These are phyloP conservation scores for Cirrhinus molitorella DNA, from an alignment of 2,797 vertebrate species.

Conservation along the genomic window DNA sequence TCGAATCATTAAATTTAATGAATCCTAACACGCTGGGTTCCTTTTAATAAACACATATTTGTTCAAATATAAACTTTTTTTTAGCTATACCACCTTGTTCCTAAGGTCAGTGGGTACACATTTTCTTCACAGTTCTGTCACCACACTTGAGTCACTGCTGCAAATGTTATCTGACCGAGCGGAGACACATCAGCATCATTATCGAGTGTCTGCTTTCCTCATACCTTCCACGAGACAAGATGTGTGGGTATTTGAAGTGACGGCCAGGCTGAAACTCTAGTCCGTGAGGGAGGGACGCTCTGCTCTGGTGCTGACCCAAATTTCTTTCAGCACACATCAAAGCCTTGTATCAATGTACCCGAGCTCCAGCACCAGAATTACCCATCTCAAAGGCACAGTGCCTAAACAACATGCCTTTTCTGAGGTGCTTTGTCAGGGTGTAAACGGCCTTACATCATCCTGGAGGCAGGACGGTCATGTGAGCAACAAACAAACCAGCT, in stretches of 20 bases:
- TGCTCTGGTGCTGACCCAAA: not conserved
- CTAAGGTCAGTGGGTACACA: not conserved
- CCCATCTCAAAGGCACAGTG: constrained; percentile 35
- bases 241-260: constrained; percentile 29
- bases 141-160: not conserved
- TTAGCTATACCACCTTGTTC: not conserved
- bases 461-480: not conserved
- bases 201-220: constrained; percentile 3
- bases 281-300: constrained; percentile 13
- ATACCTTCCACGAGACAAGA: constrained; percentile 15
- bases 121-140: not conserved
- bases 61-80: not conserved
- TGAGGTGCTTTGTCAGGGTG: constrained; percentile 50
- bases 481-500: constrained; percentile 28
- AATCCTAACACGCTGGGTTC: too few species aligned
- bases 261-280: constrained; percentile 6
- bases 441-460: constrained; percentile 42
- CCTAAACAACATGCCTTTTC: constrained; percentile 40
- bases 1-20: too few species aligned
- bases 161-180: constrained; percentile 11
- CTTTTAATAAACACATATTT: not conserved
- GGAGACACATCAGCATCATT: not conserved
- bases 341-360: constrained; percentile 38
- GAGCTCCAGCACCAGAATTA: constrained; percentile 47
- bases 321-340: constrained; percentile 45